Conservation (phyloP, 2,113 vertebrate species). For the Hippocampus mohnikei region DNA sequence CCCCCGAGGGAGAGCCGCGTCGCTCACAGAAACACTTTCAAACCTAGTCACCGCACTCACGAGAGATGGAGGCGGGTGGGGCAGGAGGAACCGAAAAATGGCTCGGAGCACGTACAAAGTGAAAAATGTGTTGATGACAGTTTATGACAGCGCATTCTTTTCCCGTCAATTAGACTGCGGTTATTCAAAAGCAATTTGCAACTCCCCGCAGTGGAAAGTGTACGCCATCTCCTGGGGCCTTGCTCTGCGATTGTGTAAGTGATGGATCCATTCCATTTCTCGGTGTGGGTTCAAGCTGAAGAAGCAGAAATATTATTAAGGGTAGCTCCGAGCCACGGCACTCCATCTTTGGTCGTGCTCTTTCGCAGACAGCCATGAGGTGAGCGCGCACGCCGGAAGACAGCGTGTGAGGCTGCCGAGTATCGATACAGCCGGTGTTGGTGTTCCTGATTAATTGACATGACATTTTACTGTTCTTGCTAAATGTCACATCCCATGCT, state of each 20-base stretch:
- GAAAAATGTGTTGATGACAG: constrained; percentile 66
- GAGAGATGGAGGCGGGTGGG: constrained; percentile 44
- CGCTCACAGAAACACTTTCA: constrained; percentile 65
- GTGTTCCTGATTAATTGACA: constrained; percentile 64
- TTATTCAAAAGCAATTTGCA: constrained; percentile 66
- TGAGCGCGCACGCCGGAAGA: constrained; percentile 16
- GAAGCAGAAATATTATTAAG: constrained; percentile 36
- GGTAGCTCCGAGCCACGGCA: constrained; percentile 23
- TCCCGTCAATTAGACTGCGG: constrained; percentile 65
- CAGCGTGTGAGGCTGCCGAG: constrained; percentile 15
- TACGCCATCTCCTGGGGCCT: constrained; percentile 44
- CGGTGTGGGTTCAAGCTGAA: constrained; percentile 43
- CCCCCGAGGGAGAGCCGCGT: constrained; percentile 48
- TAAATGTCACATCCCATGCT: constrained; percentile 66
- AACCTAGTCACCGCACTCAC: constrained; percentile 56
- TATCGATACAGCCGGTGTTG: constrained; percentile 65
- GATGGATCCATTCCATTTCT: constrained; percentile 52
- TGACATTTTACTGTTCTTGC: constrained; percentile 66
- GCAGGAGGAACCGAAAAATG: constrained; percentile 51
- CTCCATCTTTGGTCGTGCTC: constrained; percentile 13
- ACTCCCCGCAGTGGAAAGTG: constrained; percentile 55
- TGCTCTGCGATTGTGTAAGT: constrained; percentile 43
- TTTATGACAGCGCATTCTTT: constrained; percentile 55
- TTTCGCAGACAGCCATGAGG: constrained; percentile 11
- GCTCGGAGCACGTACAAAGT: constrained; percentile 58